Evolutionary conservation across 2,113 vertebrate genomes (phyloP).

Genomic region (Chaetops frenatus): DNA sequence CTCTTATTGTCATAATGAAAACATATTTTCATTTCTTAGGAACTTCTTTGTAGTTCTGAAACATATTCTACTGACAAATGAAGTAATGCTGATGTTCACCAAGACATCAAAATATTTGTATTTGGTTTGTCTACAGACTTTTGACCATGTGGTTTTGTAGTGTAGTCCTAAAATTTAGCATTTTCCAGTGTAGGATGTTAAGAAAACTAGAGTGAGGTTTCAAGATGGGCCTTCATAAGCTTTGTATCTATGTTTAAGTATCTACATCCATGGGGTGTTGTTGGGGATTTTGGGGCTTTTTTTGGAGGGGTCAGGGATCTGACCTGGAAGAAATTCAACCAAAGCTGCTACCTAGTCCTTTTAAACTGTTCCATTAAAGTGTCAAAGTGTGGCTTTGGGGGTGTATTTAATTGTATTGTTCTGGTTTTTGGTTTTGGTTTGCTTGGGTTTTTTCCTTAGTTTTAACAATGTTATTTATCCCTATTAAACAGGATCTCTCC

Average conservation of each 20-base stretch:
- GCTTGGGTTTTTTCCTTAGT: not conserved
- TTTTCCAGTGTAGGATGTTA: not conserved
- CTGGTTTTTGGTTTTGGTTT: not conserved
- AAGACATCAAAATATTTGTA: not conserved
- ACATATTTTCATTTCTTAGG: not conserved
- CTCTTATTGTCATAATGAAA: not conserved
- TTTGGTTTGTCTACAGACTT: not conserved
- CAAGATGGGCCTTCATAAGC: not conserved
- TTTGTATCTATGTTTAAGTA: not conserved
- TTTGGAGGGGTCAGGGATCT: not conserved
- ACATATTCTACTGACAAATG: not conserved
- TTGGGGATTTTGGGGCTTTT: not conserved
- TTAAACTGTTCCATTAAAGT: not conserved
- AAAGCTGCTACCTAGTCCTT: not conserved
- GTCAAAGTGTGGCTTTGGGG: not conserved
- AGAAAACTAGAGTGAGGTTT: not conserved
- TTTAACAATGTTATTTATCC: not conserved
- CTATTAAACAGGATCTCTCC: slow-evolving; percentile 82
- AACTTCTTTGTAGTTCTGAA: not conserved
- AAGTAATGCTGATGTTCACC: not conserved
- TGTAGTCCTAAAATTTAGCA: not conserved
- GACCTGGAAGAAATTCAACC: not conserved
- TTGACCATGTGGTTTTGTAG: not conserved
- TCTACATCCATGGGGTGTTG: not conserved
- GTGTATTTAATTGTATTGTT: not conserved